Percentiles rank a stretch among this genome's conserved stretches.
These are phyloP conservation scores for Seira sanloemensis DNA, from an alignment of 2,888 invertebrate species.

Conservation along the genomic window DNA sequence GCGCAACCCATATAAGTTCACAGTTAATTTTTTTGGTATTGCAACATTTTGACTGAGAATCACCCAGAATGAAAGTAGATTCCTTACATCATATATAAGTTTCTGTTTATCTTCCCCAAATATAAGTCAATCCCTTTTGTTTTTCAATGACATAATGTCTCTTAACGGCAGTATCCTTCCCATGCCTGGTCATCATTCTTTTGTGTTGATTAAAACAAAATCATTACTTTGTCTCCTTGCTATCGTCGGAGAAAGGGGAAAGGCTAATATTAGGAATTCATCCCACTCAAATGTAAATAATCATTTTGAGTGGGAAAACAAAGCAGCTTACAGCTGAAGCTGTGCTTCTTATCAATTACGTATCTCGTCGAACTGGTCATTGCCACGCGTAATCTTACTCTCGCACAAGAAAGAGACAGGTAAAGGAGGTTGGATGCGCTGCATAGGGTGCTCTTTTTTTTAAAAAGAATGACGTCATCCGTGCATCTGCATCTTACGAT, in stretches of 20 bases:
- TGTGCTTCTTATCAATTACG: background rate
- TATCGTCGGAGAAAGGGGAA: background rate
- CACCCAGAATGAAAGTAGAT: too few species aligned
- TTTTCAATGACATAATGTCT: background rate
- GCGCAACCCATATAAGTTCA: too few species aligned
- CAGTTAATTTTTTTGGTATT: too few species aligned
- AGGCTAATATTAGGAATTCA: background rate
- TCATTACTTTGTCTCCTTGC: background rate
- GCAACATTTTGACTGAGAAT: too few species aligned
- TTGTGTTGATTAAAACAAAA: background rate
- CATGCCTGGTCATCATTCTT: background rate
- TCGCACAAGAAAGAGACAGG: background rate
- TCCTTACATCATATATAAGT: too few species aligned
- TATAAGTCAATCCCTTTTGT: background rate
- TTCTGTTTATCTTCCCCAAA: background rate
- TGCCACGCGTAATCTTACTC: background rate
- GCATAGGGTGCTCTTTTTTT: background rate
- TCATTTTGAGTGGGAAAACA: background rate
- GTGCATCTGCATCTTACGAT: too few species aligned
- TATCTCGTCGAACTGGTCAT: background rate
- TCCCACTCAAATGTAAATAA: background rate
- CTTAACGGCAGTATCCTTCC: background rate
- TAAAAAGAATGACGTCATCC: background rate
- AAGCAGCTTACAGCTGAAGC: background rate
- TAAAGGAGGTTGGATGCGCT: background rate